Base-by-base conservation (phyloP, 1,140 invertebrate genomes). In the Harpegnathos saltator region DNA sequence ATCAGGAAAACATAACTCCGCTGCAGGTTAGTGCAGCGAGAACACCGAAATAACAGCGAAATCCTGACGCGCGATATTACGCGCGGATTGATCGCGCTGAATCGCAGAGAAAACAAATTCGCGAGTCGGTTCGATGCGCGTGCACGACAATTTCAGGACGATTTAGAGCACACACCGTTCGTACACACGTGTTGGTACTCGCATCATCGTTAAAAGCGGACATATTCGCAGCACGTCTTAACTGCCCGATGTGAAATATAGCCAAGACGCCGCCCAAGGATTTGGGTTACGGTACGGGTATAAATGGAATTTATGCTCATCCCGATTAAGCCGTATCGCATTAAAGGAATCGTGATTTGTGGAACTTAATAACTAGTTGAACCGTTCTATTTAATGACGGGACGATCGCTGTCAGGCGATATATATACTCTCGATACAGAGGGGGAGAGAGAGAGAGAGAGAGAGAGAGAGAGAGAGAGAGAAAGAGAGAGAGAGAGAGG, bases 21-120 rank as follows among this genome's bases (percentile, higher is more conserved):
- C 93, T 98, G 66, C 97, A 98, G 96, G 97, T 97, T 94, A 94
- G 89, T 88, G n/a, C 7, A n/a, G 15, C 26, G 24, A 29, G 58
- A 38, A 14, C 5, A 66, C 15, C 48, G 11, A n/a, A n/a, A n/a
- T 24, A 54, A 54, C 24, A 73, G 38, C 38, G 22, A 52, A 5
- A 19, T 22, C 4, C 1, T 56, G 1, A 7, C n/a, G 3, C n/a
- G 14, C 54, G 4, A 19, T 33, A 33, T 56, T 52, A 54, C 14
- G n/a, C n/a, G n/a, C n/a, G n/a, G 59, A 5, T 38, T 56, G 56
- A 38, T 0, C 0, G 11, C n/a, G 19, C 44, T 15, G 1, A 56
- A 75, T 17, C 38, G 38, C 26, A 12, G n/a, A 62, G n/a, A 75
- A 52, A 62, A 17, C 4, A 33, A 62, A 29, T 63, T 75, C 24